phyloP scores from a whole-genome alignment of 2,113 vertebrate genomes.

The Columbina picui region DNA sequence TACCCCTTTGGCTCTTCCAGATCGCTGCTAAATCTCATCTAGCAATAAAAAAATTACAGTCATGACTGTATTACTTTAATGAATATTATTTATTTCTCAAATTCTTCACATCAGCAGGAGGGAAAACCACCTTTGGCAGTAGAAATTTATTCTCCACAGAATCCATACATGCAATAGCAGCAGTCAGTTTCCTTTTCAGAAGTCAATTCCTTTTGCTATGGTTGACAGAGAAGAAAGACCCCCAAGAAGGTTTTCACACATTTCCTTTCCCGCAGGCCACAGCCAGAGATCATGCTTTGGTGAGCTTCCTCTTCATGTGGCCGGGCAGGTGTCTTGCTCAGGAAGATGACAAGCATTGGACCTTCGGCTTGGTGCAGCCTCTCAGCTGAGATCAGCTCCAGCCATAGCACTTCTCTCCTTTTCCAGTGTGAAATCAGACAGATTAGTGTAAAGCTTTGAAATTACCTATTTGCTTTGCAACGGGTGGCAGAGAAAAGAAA shows the following conservation, averaged over 20 bases:
- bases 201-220: neutral
- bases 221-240: neutral
- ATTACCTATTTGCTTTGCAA: constrained; percentile 29
- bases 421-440: neutral
- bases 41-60: neutral
- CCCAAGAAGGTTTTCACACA: neutral
- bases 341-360: neutral
- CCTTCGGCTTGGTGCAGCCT: neutral
- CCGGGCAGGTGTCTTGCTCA: neutral
- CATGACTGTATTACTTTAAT: neutral
- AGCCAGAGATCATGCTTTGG: neutral
- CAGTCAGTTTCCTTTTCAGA: neutral
- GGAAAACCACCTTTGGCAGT: neutral
- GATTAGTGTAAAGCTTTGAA: neutral
- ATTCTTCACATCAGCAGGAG: neutral
- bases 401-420: neutral
- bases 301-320: neutral
- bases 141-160: neutral
- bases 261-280: neutral
- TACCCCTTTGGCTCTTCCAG: neutral
- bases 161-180: neutral
- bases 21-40: neutral
- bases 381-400: neutral
- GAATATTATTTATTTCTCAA: neutral
- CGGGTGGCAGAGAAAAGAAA: neutral